Evolutionary conservation across 2,113 vertebrate genomes (phyloP), one percentile per base, ranked within the genome.

Genomic region (Phoenicopterus ruber): DNA sequence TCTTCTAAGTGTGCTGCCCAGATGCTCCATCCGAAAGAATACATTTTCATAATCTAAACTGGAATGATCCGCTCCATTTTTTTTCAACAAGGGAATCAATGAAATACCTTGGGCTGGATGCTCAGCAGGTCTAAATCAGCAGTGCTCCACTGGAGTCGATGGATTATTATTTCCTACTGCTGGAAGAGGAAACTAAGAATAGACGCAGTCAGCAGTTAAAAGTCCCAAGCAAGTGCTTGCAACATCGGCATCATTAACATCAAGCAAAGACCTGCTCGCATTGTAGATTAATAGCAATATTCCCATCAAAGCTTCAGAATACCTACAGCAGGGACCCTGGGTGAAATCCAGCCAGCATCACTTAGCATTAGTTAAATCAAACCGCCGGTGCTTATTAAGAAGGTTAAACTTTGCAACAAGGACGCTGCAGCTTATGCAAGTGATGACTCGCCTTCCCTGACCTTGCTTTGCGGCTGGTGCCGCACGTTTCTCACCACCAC

Each of bases 81-180:
- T 17, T 74, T 47, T 12, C 65, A 50, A 5, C 0, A 5, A 32
- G 40, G 54, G 20, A 71, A 82, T 88, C 28, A 10, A 73, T 38
- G 5, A 42, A 94, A 88, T 36, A 85, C 89, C 86, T 91, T 26
- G 55, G 92, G 91, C 61, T 69, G 79, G 81, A 44, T 94, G 86
- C 83, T 94, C 91, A 94, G 94, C 73, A 86, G 93, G 94, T 92
- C 91, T 82, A 94, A 88, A 96, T 91, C 90, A 79, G 95, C 73
- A 79, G 44, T 34, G 50, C 74, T 93, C 87, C 62, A 18, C 38
- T 62, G 74, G 87, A 94, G 38, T 78, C 15, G 4, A 63, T 73
- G 84, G 81, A 82, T 94, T 49, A 4, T 93, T 91, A 93, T 96
- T 94, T 80, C 70, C 72, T 77, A 13, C 87, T 47, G 89, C 84